A percentile compares a stretch with the other conserved stretches of the same genome.
Evolutionary conservation across 2,113 vertebrate species (phyloP).

Genomic region (Pteruthius melanotis): DNA sequence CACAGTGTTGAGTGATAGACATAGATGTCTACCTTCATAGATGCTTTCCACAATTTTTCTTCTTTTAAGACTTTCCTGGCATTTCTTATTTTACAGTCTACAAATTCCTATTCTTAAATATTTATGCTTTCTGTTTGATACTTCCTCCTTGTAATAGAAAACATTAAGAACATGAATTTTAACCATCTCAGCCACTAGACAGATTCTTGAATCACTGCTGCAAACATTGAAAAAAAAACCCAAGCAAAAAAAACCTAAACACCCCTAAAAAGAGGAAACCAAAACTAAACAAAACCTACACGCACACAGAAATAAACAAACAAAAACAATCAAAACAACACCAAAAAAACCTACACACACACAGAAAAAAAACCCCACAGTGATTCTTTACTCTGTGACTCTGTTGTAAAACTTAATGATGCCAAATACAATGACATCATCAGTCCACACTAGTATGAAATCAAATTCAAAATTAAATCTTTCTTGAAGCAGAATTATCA

Average conservation of each 20-base stretch:
- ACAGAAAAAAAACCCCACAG: rapidly evolving
- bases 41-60: not conserved
- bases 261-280: not conserved
- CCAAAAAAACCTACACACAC: too few relatives aligned
- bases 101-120: not conserved
- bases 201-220: not conserved
- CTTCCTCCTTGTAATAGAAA: not conserved
- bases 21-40: not conserved
- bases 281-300: not conserved
- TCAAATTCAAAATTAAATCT: not conserved
- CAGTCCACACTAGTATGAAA: not conserved
- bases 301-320: too few relatives aligned
- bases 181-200: not conserved
- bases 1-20: not conserved
- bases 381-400: not conserved
- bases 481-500: not conserved
- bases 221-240: not conserved
- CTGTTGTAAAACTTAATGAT: not conserved
- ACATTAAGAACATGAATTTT: not conserved
- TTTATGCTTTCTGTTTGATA: not conserved
- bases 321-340: too few relatives aligned
- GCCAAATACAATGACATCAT: not conserved
- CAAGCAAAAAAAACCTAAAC: not conserved
- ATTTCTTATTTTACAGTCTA: not conserved
- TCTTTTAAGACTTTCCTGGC: not conserved